Evolutionary conservation across 2,113 vertebrate species (phyloP).

Genomic region (Pyxicephalus adspersus): DNA sequence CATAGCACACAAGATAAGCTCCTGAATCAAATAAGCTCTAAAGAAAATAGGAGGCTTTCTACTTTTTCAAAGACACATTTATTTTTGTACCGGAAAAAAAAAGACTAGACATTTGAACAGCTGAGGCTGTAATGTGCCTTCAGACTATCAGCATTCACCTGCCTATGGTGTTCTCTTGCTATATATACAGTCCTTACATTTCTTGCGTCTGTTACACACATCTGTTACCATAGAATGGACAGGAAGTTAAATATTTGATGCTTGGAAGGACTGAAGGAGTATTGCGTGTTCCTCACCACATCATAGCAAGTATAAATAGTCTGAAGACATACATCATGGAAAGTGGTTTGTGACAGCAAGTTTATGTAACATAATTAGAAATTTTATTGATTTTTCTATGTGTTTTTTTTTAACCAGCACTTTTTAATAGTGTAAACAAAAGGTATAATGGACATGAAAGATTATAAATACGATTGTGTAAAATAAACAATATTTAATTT

Average conservation of each 20-base stretch:
- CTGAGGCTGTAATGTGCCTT: constrained; percentile 23
- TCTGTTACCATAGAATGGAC: constrained; percentile 24
- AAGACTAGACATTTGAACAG: constrained; percentile 5
- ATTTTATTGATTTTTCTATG: constrained; percentile 11
- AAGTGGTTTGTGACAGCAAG: constrained; percentile 12
- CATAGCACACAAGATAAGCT: constrained; percentile 7
- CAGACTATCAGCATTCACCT: constrained; percentile 3
- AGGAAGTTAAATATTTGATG: constrained; percentile 4
- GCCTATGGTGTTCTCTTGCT: constrained; percentile 3
- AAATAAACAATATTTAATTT: constrained; percentile 45
- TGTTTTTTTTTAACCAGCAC: constrained; percentile 32
- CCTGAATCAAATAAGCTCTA: constrained; percentile 15
- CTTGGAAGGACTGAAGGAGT: not conserved
- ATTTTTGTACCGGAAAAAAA: constrained; percentile 50
- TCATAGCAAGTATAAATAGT: constrained; percentile 41
- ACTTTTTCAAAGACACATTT: constrained; percentile 29
- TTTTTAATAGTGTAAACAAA: constrained; percentile 30
- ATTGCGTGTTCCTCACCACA: not conserved
- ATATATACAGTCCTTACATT: constrained; percentile 39
- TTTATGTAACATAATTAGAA: constrained; percentile 31
- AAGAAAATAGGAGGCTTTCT: not conserved
- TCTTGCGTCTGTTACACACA: constrained; percentile 10
- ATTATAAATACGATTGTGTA: constrained; percentile 9
- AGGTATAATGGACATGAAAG: constrained; percentile 33
- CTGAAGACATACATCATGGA: constrained; percentile 9